Conservation (phyloP, 1,140 invertebrate species). For the Drosophila seguyi region DNA sequence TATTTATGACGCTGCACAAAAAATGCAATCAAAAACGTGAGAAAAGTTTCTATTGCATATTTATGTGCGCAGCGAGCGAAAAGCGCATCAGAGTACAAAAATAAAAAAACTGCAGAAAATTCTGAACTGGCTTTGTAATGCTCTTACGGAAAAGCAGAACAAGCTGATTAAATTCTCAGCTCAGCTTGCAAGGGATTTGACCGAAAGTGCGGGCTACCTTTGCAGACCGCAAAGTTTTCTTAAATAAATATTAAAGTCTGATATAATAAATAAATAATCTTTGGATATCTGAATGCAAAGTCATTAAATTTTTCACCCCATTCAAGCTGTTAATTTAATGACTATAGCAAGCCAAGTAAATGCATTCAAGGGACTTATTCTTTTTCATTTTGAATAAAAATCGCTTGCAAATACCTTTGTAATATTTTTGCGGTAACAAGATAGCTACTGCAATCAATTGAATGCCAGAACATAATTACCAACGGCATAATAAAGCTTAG, state of each 20-base stretch:
- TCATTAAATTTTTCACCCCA: background rate
- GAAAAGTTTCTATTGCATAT: constrained; percentile 84
- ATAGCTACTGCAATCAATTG: background rate
- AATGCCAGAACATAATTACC: constrained; percentile 18
- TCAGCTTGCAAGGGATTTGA: background rate
- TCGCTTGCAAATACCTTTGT: background rate
- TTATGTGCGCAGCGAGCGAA: constrained; percentile 65
- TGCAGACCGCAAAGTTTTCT: no score
- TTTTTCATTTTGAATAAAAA: background rate
- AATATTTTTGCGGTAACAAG: background rate
- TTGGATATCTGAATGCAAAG: no score
- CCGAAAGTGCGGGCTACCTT: background rate
- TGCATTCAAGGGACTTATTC: background rate
- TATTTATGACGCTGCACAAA: constrained; percentile 79
- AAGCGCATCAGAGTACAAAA: constrained; percentile 17
- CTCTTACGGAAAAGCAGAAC: constrained; percentile 27
- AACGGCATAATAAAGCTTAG: constrained; percentile 15
- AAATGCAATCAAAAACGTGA: constrained; percentile 82
- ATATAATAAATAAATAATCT: no score
- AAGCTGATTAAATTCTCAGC: constrained; percentile 13
- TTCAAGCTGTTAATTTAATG: background rate
- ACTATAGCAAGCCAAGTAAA: background rate
- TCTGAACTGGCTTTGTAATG: constrained; percentile 27
- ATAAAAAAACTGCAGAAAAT: constrained; percentile 21
- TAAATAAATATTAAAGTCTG: no score